phyloP scores from a whole-genome alignment of 2,888 invertebrate genomes.

The Lucinisca nassula region DNA sequence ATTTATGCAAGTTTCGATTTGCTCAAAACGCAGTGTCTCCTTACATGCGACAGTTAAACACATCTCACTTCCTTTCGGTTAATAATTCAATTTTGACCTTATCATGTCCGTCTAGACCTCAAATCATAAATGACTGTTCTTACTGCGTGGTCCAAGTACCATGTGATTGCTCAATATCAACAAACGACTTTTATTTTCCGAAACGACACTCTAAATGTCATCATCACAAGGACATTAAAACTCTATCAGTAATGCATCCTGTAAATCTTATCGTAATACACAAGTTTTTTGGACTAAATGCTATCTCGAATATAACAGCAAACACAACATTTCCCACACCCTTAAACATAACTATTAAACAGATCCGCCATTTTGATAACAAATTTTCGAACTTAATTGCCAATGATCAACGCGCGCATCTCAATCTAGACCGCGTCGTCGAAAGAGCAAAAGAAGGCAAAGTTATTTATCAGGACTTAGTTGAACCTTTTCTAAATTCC shows the following conservation, averaged over 20 bases:
- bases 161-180: neutral
- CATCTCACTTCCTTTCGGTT: neutral
- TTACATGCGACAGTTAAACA: neutral
- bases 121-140: neutral
- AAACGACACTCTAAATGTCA: neutral
- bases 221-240: neutral
- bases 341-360: neutral
- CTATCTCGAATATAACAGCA: neutral
- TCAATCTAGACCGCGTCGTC: neutral
- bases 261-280: neutral
- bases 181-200: neutral
- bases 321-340: neutral
- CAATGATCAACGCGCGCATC: neutral
- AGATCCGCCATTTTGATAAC: neutral
- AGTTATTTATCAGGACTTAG: conserved; percentile 1
- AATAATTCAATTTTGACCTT: neutral
- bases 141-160: neutral
- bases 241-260: neutral
- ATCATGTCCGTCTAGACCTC: neutral
- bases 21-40: neutral
- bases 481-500: neutral
- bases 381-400: neutral
- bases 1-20: neutral
- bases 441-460: neutral
- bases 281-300: neutral